Conservation (phyloP, 2,113 vertebrate species). For the Miniopterus natalensis region DNA sequence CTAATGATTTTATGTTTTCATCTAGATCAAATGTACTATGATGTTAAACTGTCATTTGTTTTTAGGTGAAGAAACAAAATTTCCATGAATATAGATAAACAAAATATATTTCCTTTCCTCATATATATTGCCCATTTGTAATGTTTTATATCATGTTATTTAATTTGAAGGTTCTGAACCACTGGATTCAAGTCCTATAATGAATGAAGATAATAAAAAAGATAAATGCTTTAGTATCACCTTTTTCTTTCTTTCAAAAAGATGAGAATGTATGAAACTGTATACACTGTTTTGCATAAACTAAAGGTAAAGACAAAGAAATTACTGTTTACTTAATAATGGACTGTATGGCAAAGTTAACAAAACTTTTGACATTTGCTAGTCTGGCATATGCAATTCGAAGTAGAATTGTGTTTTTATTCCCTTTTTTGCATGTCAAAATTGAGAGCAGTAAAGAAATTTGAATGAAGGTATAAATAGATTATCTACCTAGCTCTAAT, state of each 20-base stretch:
- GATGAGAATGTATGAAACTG: not conserved
- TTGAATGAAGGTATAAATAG: not conserved
- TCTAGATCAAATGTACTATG: not conserved
- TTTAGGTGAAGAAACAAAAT: not conserved
- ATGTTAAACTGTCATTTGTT: not conserved
- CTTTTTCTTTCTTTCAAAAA: not conserved
- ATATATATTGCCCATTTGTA: not conserved
- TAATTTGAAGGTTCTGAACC: not conserved
- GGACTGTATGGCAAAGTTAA: not conserved
- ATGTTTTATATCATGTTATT: not conserved
- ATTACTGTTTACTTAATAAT: not conserved
- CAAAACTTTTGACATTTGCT: not conserved
- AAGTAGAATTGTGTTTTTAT: not conserved
- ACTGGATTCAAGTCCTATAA: not conserved
- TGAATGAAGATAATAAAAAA: not conserved
- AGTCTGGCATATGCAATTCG: rapidly evolving
- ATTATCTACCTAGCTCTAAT: not conserved
- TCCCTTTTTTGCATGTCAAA: not conserved
- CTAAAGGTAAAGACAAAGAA: not conserved
- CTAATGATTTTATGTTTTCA: not conserved
- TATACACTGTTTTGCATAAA: not conserved
- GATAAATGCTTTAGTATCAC: not conserved
- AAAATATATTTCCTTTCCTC: not conserved
- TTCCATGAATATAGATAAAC: not conserved
- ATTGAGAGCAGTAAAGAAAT: not conserved